phyloP scores from a whole-genome alignment of 2,888 invertebrate species.

The Platynereis dumerilii region DNA sequence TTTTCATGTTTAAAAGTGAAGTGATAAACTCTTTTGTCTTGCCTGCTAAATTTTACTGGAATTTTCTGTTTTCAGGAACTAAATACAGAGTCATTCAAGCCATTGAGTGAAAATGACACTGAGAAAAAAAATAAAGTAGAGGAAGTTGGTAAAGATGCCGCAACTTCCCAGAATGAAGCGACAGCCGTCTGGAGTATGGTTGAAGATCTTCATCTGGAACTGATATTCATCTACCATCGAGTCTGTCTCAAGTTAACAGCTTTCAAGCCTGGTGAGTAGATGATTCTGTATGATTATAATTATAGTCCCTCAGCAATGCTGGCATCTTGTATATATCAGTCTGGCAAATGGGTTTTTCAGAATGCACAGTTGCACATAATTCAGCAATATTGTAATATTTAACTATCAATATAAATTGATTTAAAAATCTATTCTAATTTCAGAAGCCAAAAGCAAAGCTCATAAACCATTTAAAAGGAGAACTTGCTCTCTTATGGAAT shows the following conservation, averaged over 20 bases:
- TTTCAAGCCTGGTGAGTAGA: slow-evolving; percentile 44
- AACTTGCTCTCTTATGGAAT: slow-evolving; percentile 35
- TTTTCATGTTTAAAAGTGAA: no score
- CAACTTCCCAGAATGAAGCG: slow-evolving; percentile 39
- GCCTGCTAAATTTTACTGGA: no score
- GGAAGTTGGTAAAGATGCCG: slow-evolving; percentile 7
- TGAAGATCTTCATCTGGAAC: slow-evolving; percentile 60
- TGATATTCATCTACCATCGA: slow-evolving; percentile 59
- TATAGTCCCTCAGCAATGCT: no score
- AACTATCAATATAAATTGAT: no score
- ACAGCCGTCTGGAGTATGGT: slow-evolving; percentile 58
- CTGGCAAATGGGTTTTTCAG: no score
- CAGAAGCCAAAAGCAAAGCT: slow-evolving; percentile 40
- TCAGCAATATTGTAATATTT: no score
- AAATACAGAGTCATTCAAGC: slow-evolving; percentile 52
- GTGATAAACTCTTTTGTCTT: no score
- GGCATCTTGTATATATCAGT: no score
- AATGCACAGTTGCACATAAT: no score
- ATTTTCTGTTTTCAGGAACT: slow-evolving; percentile 44
- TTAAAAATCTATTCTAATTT: neutral
- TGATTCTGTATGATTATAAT: neutral
- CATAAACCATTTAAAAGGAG: slow-evolving; percentile 44
- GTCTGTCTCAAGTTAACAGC: slow-evolving; percentile 56
- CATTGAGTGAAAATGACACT: slow-evolving; percentile 15
- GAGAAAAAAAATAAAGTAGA: slow-evolving; percentile 29